A percentile compares a stretch with the other conserved stretches of the same genome.
These are phyloP conservation scores for Beroe ovata DNA, from an alignment of 37 sponge, comb jelly and placozoan species.

Conservation along the genomic window DNA sequence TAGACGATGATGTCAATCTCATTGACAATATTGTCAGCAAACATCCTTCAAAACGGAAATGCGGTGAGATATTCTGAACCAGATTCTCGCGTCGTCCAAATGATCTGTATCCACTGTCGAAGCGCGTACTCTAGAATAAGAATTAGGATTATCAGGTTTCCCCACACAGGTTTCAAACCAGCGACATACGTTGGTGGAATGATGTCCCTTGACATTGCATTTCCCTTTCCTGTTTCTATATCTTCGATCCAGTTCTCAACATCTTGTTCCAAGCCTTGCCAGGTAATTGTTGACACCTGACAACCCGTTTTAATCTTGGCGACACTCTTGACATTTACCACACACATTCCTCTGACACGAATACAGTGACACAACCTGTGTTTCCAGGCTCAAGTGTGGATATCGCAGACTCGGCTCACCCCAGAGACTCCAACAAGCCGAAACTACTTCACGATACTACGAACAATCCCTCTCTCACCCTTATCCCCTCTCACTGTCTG, in stretches of 20 bases:
- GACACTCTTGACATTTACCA: not conserved
- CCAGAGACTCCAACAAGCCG: not conserved
- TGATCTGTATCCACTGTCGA: no score
- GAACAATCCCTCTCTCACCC: not conserved
- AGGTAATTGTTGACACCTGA: no score
- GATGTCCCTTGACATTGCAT: not conserved
- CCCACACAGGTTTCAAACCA: slow-evolving; percentile 33
- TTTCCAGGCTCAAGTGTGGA: not conserved
- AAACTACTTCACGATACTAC: not conserved
- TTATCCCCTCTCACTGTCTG: not conserved
- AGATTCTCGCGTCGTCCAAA: no score
- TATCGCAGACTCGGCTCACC: not conserved
- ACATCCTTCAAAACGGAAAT: not conserved
- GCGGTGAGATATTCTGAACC: not conserved
- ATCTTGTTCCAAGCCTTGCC: not conserved
- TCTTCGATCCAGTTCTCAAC: slow-evolving; percentile 31
- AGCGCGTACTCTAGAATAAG: no score
- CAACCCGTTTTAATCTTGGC: no score
- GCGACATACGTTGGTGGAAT: not conserved
- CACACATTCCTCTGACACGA: not conserved
- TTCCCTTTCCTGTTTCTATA: slow-evolving; percentile 28
- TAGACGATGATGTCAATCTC: slow-evolving; percentile 59
- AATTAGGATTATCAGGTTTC: no score
- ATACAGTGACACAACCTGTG: no score
- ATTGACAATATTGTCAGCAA: slow-evolving; percentile 3